Percentiles rank a stretch among this genome's conserved stretches.
These are phyloP conservation scores for Tragelaphus imberbis DNA, from an alignment of 2,113 vertebrate genomes.

Conservation along the genomic window DNA sequence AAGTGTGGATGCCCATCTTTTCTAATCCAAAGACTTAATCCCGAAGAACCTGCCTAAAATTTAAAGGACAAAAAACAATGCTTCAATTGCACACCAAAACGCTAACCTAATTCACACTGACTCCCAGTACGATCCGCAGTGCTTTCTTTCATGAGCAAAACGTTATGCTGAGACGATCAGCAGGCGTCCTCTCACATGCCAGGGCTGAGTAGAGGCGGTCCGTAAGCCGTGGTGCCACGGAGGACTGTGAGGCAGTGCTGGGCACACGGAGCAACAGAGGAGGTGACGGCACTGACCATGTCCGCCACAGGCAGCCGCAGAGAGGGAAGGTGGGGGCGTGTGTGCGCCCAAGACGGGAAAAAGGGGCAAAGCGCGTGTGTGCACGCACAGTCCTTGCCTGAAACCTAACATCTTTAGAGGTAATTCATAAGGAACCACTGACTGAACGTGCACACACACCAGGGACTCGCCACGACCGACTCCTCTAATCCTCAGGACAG, in stretches of 20 bases:
- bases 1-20: background rate
- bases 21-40: background rate
- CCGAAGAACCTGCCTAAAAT: background rate
- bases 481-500: background rate
- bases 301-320: background rate
- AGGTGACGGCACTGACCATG: background rate
- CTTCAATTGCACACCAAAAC: background rate
- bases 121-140: background rate
- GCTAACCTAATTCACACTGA: background rate
- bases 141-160: background rate
- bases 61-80: background rate
- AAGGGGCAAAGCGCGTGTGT: rapidly evolving
- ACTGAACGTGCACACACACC: background rate
- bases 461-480: background rate
- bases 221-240: background rate
- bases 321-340: background rate
- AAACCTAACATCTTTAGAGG: background rate
- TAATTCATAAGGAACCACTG: background rate
- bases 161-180: background rate
- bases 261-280: background rate
- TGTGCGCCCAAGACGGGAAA: background rate
- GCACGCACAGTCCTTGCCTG: background rate
- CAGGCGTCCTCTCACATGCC: background rate
- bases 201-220: background rate
- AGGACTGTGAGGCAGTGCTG: background rate